Conservation (phyloP, 2,888 invertebrate species). For the Deroplatys truncata region DNA sequence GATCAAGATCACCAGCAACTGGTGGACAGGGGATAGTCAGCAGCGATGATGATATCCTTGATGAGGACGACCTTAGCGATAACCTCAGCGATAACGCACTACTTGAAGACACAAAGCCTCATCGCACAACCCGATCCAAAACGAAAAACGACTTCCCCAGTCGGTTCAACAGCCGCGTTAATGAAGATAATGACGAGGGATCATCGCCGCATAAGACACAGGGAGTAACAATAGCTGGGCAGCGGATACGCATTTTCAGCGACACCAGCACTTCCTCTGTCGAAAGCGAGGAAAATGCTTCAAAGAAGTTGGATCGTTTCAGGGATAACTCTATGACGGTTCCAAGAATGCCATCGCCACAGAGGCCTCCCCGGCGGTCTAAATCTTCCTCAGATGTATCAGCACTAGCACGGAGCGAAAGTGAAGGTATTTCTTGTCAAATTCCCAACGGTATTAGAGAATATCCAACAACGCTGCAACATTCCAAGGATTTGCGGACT, state of each 20-base stretch:
- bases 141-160: not conserved
- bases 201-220: not conserved
- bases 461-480: not conserved
- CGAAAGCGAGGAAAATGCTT: not conserved
- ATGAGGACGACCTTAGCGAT: conserved; percentile 53
- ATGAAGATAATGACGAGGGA: not conserved
- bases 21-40: conserved; percentile 46
- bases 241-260: not conserved
- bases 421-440: not conserved
- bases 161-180: not conserved
- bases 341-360: conserved; percentile 51
- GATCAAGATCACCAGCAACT: not conserved
- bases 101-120: conserved; percentile 30
- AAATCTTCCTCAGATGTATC: conserved; percentile 39
- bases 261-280: not conserved
- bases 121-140: not conserved
- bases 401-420: not conserved
- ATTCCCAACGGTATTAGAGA: not conserved
- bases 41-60: conserved; percentile 47
- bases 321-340: conserved; percentile 29
- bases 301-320: not conserved
- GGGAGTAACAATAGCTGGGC: not conserved
- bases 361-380: conserved; percentile 56
- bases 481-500: not conserved
- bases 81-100: conserved; percentile 45